These are phyloP conservation scores for Paradoxurus hermaphroditus DNA, from an alignment of 2,113 vertebrate genomes.

Conservation along the genomic window DNA sequence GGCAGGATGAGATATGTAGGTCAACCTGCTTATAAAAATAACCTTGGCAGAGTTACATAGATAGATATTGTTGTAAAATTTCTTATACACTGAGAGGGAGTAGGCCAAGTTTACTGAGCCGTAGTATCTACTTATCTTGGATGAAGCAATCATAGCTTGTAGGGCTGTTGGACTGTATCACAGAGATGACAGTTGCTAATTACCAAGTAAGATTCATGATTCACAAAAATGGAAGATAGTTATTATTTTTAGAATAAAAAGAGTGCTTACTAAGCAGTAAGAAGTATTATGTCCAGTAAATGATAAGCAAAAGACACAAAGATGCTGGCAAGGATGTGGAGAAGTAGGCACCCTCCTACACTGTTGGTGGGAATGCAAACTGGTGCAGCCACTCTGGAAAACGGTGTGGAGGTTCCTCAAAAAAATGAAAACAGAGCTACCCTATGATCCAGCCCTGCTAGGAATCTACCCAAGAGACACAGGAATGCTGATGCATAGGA, in stretches of 20 bases:
- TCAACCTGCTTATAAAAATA: constrained; percentile 54
- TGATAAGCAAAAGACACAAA: neutral
- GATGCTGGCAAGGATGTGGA: no score
- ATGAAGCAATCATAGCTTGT: neutral
- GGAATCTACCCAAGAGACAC: no score
- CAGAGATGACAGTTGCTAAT: neutral
- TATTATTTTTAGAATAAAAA: neutral
- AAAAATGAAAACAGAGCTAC: neutral
- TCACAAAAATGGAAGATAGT: neutral
- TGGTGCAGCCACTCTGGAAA: no score
- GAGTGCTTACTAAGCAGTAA: neutral
- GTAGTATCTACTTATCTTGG: neutral
- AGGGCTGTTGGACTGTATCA: neutral
- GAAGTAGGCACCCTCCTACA: no score
- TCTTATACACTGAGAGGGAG: neutral
- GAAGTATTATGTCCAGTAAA: neutral
- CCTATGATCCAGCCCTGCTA: no score
- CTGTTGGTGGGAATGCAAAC: no score
- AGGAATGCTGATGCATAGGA: no score
- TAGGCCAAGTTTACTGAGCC: neutral
- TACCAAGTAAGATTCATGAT: neutral
- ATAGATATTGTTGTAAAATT: neutral
- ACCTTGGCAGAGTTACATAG: neutral
- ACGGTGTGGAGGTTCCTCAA: no score
- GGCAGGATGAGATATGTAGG: neutral